These are phyloP conservation scores for Parascotia fuliginaria DNA, from an alignment of 2,888 invertebrate genomes.

Conservation along the genomic window DNA sequence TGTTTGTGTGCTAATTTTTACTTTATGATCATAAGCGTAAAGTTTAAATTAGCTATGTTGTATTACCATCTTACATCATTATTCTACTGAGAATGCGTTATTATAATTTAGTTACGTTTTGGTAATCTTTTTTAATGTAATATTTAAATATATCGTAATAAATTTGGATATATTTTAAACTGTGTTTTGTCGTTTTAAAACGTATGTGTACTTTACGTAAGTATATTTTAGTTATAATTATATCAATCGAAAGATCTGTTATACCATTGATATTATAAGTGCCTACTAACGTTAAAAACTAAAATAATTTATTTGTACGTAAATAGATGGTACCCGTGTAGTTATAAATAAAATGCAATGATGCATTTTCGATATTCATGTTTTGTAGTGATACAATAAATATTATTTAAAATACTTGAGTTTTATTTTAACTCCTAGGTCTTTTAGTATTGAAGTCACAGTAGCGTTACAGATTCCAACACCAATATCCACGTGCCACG, in stretches of 20 bases:
- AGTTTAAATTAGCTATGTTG: no score
- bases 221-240: slow-evolving; percentile 33
- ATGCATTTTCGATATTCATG: slow-evolving; percentile 52
- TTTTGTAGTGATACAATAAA: slow-evolving; percentile 54
- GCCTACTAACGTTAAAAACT: slow-evolving; percentile 51
- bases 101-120: slow-evolving; percentile 1
- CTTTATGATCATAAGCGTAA: no score
- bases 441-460: no score
- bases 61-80: no score
- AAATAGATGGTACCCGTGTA: slow-evolving; percentile 42
- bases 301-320: slow-evolving; percentile 67
- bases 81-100: no score
- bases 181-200: slow-evolving; percentile 31
- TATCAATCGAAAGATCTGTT: slow-evolving; percentile 61
- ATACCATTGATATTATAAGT: slow-evolving; percentile 76
- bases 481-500: no score
- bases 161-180: slow-evolving; percentile 11
- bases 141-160: slow-evolving; percentile 12
- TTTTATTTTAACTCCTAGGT: slow-evolving; percentile 7
- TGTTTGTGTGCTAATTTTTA: no score
- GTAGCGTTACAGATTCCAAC: no score
- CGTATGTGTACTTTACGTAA: slow-evolving; percentile 26
- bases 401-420: slow-evolving; percentile 30
- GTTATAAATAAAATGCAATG: slow-evolving; percentile 37
- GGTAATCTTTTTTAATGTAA: slow-evolving; percentile 9